A percentile compares a stretch with the other conserved stretches of the same genome.
Conservation (phyloP, 2,113 vertebrate species). For the Xenopus laevis region DNA sequence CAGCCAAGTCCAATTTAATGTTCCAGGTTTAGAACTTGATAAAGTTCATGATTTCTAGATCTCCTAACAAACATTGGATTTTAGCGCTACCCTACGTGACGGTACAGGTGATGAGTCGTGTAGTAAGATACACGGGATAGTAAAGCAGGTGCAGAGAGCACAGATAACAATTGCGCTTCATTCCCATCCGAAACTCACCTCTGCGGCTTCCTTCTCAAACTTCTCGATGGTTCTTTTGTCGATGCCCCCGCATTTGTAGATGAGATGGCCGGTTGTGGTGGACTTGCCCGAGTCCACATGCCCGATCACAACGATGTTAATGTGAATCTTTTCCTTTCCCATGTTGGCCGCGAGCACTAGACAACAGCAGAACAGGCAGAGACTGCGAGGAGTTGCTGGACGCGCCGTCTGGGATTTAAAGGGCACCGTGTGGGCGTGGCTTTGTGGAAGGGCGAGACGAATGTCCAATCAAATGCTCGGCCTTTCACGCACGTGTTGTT, state of each 20-base stretch:
- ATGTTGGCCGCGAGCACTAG: fast-evolving
- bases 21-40: no score
- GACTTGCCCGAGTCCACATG: constrained; percentile 47
- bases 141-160: no score
- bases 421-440: background rate
- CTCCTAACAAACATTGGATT: no score
- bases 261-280: constrained; percentile 41
- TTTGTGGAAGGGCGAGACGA: background rate
- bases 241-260: constrained; percentile 46
- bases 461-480: background rate
- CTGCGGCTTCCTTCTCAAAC: constrained; percentile 46
- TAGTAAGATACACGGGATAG: no score
- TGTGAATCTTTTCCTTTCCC: constrained; percentile 47
- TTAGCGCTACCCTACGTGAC: no score
- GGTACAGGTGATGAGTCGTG: no score
- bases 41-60: no score
- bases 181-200: constrained; percentile 22
- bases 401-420: background rate
- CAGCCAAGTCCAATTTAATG: no score
- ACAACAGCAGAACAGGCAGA: background rate
- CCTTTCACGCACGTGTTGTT: no score
- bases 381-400: background rate
- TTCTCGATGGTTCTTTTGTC: constrained; percentile 45
- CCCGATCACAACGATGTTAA: constrained; percentile 35
- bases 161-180: background rate